phyloP scores from a whole-genome alignment of 1,140 invertebrate genomes.

The Lethrus apterus region DNA sequence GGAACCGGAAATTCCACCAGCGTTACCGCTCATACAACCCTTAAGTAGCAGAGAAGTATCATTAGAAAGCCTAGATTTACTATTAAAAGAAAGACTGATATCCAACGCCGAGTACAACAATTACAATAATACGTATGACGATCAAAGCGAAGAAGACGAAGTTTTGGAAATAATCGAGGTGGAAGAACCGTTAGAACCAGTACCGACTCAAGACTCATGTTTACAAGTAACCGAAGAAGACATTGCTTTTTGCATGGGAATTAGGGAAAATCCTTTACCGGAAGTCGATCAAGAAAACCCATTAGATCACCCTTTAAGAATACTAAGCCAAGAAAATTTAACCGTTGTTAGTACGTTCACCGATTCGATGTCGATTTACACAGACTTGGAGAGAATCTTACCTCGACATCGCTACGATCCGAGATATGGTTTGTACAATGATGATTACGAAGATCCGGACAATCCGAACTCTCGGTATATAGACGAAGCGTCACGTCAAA shows the following conservation, averaged over 20 bases:
- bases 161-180: constrained; percentile 77
- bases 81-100: constrained; percentile 54
- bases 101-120: constrained; percentile 47
- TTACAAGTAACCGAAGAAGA: constrained; percentile 88
- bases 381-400: constrained; percentile 57
- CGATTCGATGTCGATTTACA: constrained; percentile 70
- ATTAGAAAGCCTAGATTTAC: constrained; percentile 65
- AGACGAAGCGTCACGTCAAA: constrained; percentile 36
- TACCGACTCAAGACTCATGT: constrained; percentile 74
- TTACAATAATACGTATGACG: constrained; percentile 25
- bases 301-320: constrained; percentile 75
- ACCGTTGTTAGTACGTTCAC: constrained; percentile 83
- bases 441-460: constrained; percentile 40
- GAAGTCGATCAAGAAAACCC: constrained; percentile 57
- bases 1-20: constrained; percentile 65
- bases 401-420: constrained; percentile 37
- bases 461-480: constrained; percentile 30
- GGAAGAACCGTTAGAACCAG: constrained; percentile 68
- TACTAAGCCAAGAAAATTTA: constrained; percentile 83
- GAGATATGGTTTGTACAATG: constrained; percentile 33
- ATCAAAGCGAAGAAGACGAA: constrained; percentile 48
- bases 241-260: constrained; percentile 78
- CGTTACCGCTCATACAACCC: constrained; percentile 65
- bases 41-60: constrained; percentile 69
- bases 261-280: constrained; percentile 59